Base-by-base conservation (phyloP, 2,888 invertebrate genomes). In the Meiosimyza decipiens region DNA sequence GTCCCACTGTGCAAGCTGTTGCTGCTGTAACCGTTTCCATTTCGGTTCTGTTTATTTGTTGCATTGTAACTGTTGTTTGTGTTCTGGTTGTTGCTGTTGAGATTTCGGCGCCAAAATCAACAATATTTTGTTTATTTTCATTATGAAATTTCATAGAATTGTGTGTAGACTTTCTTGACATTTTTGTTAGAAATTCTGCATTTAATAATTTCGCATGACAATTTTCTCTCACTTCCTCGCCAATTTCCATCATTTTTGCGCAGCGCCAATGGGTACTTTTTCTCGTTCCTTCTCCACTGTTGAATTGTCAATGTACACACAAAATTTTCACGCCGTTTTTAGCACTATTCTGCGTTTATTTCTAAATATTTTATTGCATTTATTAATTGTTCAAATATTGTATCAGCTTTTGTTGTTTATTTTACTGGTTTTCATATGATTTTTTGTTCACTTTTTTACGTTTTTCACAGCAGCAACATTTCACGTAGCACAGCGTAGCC, bases 91-190 rank as follows among this genome's bases (percentile, higher is more conserved):
- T 74, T 76, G 76, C 75, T 77, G 72, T 74, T 79, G 81, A 73
- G 76, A 84, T 81, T 83, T 84, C 84, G 80, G 85, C 84, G 85
- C 85, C 84, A 84, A 84, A 84, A 82, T 80, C 78, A 9, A 40
- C 40, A 52, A 82, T 80, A 73, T 77, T 79, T 60, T 79, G 79
- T 54, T 77, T 72, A 67, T 69, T 73, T 33, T 65, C 75, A n/a
- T 71, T 75, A 57, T 71, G 77, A 40, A 40, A 40, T 57, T 70
- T 49, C 1, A 11, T 54, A 15, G 7, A 28, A 54, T 52, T 62
- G 13, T 70, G 40, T 7, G 40, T 9, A 4, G 15, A 54, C 40
- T 54, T 63, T 70, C 47, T 62, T 18, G 52, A 40, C 40, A 40
- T 33, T 28, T 18, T 70, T 4, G 47, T 28, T 11, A 70, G 55